phyloP scores from a whole-genome alignment of 2,888 invertebrate genomes.

The Pollenia angustigena region DNA sequence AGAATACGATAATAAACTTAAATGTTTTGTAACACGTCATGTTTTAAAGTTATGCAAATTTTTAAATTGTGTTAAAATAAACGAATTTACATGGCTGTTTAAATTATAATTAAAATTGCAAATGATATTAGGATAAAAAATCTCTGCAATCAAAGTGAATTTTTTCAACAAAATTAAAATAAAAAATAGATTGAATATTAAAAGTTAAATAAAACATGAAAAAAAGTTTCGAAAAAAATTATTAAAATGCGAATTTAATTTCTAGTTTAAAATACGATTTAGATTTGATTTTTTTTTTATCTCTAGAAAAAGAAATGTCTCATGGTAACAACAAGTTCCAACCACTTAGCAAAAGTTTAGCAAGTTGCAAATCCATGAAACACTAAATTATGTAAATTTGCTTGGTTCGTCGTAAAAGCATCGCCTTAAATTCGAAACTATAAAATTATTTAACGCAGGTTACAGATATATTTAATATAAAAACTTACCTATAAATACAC shows the following conservation, averaged over 20 bases:
- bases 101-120: neutral
- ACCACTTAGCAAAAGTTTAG: neutral
- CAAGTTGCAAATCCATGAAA: neutral
- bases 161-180: constrained; percentile 25
- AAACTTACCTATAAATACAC: neutral
- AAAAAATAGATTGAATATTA: constrained; percentile 3
- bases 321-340: constrained; percentile 13
- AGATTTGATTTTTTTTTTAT: neutral
- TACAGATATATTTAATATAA: neutral
- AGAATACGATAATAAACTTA: no score
- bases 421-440: neutral
- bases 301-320: neutral
- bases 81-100: no score
- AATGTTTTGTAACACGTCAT: no score
- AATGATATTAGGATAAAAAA: neutral
- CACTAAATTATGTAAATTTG: neutral
- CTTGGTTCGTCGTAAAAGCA: constrained; percentile 4
- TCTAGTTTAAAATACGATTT: constrained; percentile 10
- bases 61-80: no score
- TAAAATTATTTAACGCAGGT: neutral
- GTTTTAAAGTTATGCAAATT: no score
- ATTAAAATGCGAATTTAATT: neutral
- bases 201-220: neutral
- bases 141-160: constrained; percentile 16
- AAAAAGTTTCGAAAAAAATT: neutral